phyloP scores from a whole-genome alignment of 2,113 vertebrate genomes.

The human (Homo sapiens) region DNA sequence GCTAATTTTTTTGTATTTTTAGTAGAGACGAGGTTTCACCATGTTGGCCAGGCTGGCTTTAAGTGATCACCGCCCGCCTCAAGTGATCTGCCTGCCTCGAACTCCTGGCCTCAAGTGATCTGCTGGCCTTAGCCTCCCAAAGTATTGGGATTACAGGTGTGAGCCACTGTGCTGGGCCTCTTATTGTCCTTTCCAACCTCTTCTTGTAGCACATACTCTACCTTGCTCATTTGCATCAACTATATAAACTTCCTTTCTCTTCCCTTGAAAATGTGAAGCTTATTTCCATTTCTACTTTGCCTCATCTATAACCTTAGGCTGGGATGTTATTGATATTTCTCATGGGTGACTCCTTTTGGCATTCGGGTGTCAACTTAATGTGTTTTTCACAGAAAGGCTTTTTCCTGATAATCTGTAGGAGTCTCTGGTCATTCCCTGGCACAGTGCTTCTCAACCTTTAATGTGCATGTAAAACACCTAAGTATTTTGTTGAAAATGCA shows the following conservation, averaged over 20 bases:
- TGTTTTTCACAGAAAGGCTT: not conserved
- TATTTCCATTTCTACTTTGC: slow-evolving; percentile 1
- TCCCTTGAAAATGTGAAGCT: not conserved
- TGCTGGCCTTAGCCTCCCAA: no score
- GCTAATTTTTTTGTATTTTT: no score
- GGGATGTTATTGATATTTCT: not conserved
- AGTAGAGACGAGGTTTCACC: no score
- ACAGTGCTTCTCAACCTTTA: not conserved
- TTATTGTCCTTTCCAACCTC: not conserved
- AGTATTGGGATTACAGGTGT: no score
- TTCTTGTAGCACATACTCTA: not conserved
- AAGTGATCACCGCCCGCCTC: no score
- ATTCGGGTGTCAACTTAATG: not conserved
- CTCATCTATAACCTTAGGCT: not conserved
- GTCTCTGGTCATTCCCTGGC: not conserved
- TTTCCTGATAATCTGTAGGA: not conserved
- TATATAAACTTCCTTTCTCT: not conserved
- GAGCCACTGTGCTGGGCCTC: not conserved
- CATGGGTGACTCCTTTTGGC: not conserved
- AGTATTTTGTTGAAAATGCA: slow-evolving; percentile 8
- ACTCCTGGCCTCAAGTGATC: no score
- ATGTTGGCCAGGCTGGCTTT: no score
- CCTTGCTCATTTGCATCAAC: not conserved
- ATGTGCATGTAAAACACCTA: not conserved
- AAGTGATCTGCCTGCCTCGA: no score